Evolutionary conservation across 1,140 invertebrate species (phyloP), one percentile per base, ranked within the genome.

Genomic region (Aphidius ervi): DNA sequence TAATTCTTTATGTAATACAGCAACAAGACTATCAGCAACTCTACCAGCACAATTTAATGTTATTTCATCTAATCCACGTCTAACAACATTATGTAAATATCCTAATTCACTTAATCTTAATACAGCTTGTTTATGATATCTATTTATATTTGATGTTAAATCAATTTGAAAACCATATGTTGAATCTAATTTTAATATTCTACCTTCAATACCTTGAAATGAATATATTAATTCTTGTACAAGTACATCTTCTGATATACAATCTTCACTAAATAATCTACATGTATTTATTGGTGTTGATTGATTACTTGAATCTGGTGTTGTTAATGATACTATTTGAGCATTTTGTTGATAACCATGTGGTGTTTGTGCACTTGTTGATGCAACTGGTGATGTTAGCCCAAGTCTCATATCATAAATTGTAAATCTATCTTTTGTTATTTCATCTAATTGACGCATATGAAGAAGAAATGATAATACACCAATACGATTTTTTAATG

Each of bases 11-110:
- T 90, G 86, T 41, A 97, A 80, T 6, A 88, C 91, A n/a, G 91
- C 84, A 56, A 93, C 88, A 65, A 97, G 87, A 61, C 93, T 93
- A 79, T 95, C 92, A 39, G 89, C 87, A 65, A 95, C 88, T 49
- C 90, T 79, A 42, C 93, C 94, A 74, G 81, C 79, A 72, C 82
- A 81, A 56, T 75, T 71, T 65, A 68, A 84, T 69, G 63, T 84
- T 78, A 81, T 87, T 85, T 80, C 82, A 9, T 85, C 80, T 5
- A 85, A 77, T 57, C 87, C 85, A 62, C 86, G 85, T 62, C 88
- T 82, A 23, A 97, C 83, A 63, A 89, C 83, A 73, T 90, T 91
- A 72, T 95, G 91, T 57, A 96, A 82, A 81, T 90, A 93, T 4
- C 95, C 94, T 46, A 96, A 82, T 73, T 95, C 92, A 4, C 90